Evolutionary conservation across 2,888 invertebrate genomes (phyloP), one percentile per base, ranked within the genome.

Genomic region (Melanchra persicariae): DNA sequence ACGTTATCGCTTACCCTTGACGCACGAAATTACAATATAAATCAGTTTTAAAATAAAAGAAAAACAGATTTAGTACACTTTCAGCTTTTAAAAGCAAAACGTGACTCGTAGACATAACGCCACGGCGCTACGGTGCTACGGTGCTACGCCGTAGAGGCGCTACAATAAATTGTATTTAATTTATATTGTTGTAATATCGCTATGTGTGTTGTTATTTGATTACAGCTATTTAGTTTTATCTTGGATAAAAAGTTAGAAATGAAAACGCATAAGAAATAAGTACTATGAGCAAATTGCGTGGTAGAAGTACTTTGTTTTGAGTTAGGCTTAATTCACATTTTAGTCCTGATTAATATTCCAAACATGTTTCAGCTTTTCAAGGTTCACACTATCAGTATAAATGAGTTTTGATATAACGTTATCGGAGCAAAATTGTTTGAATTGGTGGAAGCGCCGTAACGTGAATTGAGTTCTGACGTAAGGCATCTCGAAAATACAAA

Each of bases 151-250:
- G 88, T 90, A 88, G 88, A 84, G 74, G 81, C 74, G 77, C 87
- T 87, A 88, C 89, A 77, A 89, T 89, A 87, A 88, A 90, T 90
- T 84, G 88, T 88, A 81, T 87, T 83, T 80, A 83, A 85, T 79
- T 82, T 80, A 74, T 80, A 72, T 68, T 71, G 61, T 73, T 77
- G 45, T 64, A 71, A 70, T 70, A 78, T 66, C 68, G 85, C 77
- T 81, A 78, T 77, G 75, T 81, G 76, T 77, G 70, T 58, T 74
- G 68, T 75, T 75, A 73, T 75, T 79, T 76, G 70, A 79, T 79
- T 70, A 77, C 72, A 71, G 66, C 68, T 64, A 77, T 79, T 82
- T 69, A 71, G 45, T 67, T 70, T 37, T 5, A 71, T 45, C 70
- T 69, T 43, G 10, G 51, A 64, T 69, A 60, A 68, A 52, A 69